Percentiles rank a stretch among this genome's conserved stretches.
Evolutionary conservation across 2,888 invertebrate species (phyloP).

Genomic region (Hemistola chrysoprasaria): DNA sequence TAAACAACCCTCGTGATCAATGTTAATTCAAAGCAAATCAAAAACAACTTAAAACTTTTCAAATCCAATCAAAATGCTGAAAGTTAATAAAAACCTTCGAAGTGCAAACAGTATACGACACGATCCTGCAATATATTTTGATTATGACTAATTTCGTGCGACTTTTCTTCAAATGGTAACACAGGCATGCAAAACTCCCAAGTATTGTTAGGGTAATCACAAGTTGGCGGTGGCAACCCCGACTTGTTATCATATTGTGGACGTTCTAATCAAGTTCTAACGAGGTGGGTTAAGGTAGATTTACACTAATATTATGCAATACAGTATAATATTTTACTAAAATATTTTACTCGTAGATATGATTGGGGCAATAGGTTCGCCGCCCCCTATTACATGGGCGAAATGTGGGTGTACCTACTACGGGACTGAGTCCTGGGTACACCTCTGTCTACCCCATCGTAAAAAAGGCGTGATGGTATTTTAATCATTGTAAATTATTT

Average conservation of each 20-base stretch:
- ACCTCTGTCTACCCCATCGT: no score
- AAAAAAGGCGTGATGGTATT: no score
- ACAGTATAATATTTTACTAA: no score
- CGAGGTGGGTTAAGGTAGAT: constrained; percentile 44
- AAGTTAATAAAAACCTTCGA: constrained; percentile 14
- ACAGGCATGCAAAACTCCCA: constrained; percentile 31
- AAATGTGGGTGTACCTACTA: no score
- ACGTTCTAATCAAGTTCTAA: constrained; percentile 63
- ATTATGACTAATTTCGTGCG: constrained; percentile 24
- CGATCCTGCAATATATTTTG: constrained; percentile 27
- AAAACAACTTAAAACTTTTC: constrained; percentile 13
- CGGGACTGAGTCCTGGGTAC: no score
- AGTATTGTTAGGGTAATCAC: constrained; percentile 5
- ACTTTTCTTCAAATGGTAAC: constrained; percentile 42
- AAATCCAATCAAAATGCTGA: constrained; percentile 12
- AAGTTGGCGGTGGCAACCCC: constrained; percentile 44
- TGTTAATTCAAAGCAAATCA: constrained; percentile 1
- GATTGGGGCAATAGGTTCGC: no score
- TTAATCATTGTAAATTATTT: no score
- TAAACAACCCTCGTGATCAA: constrained; percentile 7
- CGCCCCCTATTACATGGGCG: no score
- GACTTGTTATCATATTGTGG: constrained; percentile 54
- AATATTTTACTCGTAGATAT: no score
- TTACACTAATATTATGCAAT: no score
- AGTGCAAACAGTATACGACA: constrained; percentile 23